phyloP scores from a whole-genome alignment of 1,140 invertebrate genomes.

The Drosophila serrata region DNA sequence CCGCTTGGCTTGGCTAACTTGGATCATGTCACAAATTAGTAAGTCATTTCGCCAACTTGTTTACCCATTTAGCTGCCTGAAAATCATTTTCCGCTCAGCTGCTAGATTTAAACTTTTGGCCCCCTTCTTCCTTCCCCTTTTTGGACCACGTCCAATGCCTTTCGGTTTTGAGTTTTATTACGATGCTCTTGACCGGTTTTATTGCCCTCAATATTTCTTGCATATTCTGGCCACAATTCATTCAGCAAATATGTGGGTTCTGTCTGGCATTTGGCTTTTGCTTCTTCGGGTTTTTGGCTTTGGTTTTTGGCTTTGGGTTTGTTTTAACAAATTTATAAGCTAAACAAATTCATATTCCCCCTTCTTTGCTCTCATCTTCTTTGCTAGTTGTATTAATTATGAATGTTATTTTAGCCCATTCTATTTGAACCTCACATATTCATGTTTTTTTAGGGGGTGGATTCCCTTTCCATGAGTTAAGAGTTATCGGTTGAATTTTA shows the following conservation, averaged over 20 bases:
- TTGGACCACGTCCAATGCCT: slow-evolving; percentile 32
- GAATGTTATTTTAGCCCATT: slow-evolving; percentile 40
- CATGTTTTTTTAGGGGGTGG: slow-evolving; percentile 31
- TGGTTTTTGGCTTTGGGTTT: slow-evolving; percentile 42
- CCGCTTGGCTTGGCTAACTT: slow-evolving; percentile 68
- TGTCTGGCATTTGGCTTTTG: slow-evolving; percentile 52
- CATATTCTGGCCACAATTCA: slow-evolving; percentile 46
- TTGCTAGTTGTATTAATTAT: slow-evolving; percentile 56
- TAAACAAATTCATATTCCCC: slow-evolving; percentile 52
- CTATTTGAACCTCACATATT: slow-evolving; percentile 13
- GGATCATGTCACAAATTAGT: slow-evolving; percentile 82
- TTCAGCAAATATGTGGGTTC: slow-evolving; percentile 31
- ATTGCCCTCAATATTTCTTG: slow-evolving; percentile 51
- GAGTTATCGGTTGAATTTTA: background rate
- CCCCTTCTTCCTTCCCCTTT: background rate
- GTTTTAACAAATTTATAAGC: slow-evolving; percentile 67
- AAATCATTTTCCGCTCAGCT: slow-evolving; percentile 24
- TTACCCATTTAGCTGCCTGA: slow-evolving; percentile 54
- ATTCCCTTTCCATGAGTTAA: slow-evolving; percentile 2
- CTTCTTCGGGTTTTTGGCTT: slow-evolving; percentile 38
- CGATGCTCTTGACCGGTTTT: slow-evolving; percentile 52
- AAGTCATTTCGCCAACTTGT: slow-evolving; percentile 69
- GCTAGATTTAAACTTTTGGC: slow-evolving; percentile 30
- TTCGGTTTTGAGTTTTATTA: slow-evolving; percentile 45
- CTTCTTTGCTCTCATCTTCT: background rate